These are phyloP conservation scores for Caloenas nicobarica DNA, from an alignment of 2,113 vertebrate species.

Conservation along the genomic window DNA sequence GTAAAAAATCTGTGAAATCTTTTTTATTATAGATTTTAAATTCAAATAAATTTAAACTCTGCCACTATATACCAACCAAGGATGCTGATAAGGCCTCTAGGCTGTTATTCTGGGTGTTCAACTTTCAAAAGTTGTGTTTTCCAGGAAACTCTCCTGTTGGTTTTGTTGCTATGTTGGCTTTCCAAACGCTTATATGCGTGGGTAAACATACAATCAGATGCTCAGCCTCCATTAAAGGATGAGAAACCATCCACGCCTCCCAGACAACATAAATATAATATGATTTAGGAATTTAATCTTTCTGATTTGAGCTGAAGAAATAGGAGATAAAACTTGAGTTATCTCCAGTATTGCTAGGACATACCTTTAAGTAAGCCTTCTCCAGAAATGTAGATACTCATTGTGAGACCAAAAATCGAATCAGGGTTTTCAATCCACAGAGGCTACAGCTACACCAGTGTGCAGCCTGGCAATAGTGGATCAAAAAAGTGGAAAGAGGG, in stretches of 20 bases:
- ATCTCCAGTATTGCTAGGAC: background rate
- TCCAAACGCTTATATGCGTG: fast-evolving
- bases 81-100: background rate
- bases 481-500: background rate
- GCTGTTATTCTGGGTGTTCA: background rate
- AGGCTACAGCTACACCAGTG: background rate
- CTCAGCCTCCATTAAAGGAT: background rate
- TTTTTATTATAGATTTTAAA: background rate
- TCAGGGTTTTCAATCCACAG: background rate
- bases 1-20: background rate
- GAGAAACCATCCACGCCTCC: background rate
- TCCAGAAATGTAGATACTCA: background rate
- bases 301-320: background rate
- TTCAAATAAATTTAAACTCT: background rate
- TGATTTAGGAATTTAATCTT: background rate
- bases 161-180: background rate
- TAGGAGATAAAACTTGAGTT: background rate
- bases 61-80: background rate
- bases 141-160: background rate
- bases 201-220: background rate
- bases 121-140: background rate
- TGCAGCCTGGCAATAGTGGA: background rate
- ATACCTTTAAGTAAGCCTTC: background rate
- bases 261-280: background rate
- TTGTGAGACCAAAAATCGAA: background rate